Conservation (phyloP, 2,888 invertebrate species). For the Acanthacorydalis orientalis region DNA sequence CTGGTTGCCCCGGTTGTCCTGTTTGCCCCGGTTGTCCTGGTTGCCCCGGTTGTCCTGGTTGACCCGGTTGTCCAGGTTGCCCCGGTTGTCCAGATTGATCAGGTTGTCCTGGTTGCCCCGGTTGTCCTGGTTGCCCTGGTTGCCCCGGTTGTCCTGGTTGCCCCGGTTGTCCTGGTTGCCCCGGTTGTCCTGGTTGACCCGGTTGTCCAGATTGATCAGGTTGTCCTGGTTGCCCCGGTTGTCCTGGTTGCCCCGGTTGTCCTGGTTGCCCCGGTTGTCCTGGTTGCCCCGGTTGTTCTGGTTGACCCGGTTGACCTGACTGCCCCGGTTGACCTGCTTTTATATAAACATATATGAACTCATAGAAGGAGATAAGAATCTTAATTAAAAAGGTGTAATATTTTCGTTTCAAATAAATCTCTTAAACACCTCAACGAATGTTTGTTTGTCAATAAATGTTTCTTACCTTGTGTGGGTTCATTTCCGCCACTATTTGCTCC, state of each 20-base stretch:
- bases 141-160: slow-evolving; percentile 7
- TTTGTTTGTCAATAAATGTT: too few relatives aligned
- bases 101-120: slow-evolving; percentile 2
- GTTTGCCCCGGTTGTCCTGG: slow-evolving; percentile 5
- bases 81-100: slow-evolving; percentile 40
- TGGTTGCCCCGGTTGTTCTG: slow-evolving; percentile 15
- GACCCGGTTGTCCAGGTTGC: slow-evolving; percentile 28
- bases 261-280: too few relatives aligned
- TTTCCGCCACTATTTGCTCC: too few relatives aligned
- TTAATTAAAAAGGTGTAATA: too few relatives aligned
- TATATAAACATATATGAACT: too few relatives aligned
- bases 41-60: slow-evolving; percentile 9
- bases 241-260: too few relatives aligned
- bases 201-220: too few relatives aligned
- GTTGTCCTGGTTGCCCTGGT: slow-evolving; percentile 7
- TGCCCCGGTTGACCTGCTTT: slow-evolving; percentile 8
- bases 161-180: slow-evolving; percentile 8
- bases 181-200: background rate
- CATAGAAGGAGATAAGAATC: too few relatives aligned
- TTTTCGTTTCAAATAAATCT: too few relatives aligned
- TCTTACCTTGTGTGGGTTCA: too few relatives aligned
- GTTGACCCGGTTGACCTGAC: slow-evolving; percentile 16
- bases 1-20: background rate
- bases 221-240: too few relatives aligned
- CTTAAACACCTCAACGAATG: too few relatives aligned